Evolutionary conservation across 2,113 vertebrate species (phyloP).

Genomic region (Neolamprologus ventralis): DNA sequence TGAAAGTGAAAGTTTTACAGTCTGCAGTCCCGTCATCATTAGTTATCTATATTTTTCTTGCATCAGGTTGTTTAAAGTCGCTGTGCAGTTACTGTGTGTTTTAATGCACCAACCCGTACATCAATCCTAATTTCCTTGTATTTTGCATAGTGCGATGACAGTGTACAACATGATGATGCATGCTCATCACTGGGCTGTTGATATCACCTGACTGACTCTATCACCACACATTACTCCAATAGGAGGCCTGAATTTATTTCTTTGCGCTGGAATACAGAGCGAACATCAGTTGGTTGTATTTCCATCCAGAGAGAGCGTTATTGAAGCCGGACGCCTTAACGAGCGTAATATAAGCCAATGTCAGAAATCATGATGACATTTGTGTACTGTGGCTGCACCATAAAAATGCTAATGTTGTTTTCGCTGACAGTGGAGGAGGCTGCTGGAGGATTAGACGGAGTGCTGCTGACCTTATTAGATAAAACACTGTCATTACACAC

Average conservation of each 20-base stretch:
- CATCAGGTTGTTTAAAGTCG: neutral
- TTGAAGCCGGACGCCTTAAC: conserved; percentile 1
- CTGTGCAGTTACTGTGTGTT: neutral
- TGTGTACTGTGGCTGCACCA: neutral
- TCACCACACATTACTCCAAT: neutral
- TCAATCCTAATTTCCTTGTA: neutral
- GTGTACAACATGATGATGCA: neutral
- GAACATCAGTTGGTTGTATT: neutral
- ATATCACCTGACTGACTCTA: neutral
- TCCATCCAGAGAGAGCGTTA: neutral
- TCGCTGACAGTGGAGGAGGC: neutral
- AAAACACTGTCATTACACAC: conserved; percentile 5
- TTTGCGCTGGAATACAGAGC: neutral
- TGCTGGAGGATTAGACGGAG: neutral
- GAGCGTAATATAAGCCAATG: conserved; percentile 5
- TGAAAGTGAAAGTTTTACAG: neutral
- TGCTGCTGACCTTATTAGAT: conserved; percentile 23
- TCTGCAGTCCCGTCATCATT: neutral
- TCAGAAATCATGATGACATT: conserved; percentile 41
- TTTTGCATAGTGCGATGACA: neutral
- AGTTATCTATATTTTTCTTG: no score
- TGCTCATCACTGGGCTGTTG: neutral
- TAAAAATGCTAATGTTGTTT: conserved; percentile 47
- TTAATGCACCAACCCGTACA: neutral
- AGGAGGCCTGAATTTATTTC: neutral